phyloP scores from a whole-genome alignment of 1,140 invertebrate genomes.

The Heliconius eleuchia region DNA sequence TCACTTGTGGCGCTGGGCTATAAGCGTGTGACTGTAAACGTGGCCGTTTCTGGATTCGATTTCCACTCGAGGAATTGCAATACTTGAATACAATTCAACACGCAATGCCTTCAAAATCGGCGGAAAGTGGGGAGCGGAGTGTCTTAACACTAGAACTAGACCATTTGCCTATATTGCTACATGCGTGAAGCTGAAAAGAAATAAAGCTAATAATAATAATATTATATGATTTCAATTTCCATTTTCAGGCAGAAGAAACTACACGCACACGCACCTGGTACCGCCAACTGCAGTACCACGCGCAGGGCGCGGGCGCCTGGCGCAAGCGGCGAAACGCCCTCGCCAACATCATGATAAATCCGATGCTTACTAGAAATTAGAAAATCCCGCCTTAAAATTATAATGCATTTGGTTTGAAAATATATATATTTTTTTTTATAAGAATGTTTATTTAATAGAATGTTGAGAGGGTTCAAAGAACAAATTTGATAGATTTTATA shows the following conservation, averaged over 20 bases:
- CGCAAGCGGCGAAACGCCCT: constrained; percentile 93
- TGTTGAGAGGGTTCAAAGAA: neutral
- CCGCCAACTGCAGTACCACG: constrained; percentile 93
- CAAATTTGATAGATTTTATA: constrained; percentile 3
- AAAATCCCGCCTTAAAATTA: constrained; percentile 23
- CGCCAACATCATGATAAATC: constrained; percentile 98
- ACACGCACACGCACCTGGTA: constrained; percentile 94
- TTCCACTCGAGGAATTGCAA: no score
- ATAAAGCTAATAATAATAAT: no score
- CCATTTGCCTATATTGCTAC: no score
- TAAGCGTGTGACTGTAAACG: no score
- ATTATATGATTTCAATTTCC: neutral
- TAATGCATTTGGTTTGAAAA: constrained; percentile 19
- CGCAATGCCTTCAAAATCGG: no score
- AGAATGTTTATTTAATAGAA: neutral
- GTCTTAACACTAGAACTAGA: no score
- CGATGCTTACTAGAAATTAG: constrained; percentile 84
- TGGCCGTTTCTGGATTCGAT: no score
- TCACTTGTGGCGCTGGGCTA: no score
- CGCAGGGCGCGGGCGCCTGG: constrained; percentile 95
- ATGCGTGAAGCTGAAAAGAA: no score
- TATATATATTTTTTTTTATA: neutral
- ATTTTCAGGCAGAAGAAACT: constrained; percentile 91
- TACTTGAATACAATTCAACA: no score
- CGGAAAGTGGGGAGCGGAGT: no score